Base-by-base conservation (phyloP, 1,140 invertebrate species). In the Trichoplusia ni region DNA sequence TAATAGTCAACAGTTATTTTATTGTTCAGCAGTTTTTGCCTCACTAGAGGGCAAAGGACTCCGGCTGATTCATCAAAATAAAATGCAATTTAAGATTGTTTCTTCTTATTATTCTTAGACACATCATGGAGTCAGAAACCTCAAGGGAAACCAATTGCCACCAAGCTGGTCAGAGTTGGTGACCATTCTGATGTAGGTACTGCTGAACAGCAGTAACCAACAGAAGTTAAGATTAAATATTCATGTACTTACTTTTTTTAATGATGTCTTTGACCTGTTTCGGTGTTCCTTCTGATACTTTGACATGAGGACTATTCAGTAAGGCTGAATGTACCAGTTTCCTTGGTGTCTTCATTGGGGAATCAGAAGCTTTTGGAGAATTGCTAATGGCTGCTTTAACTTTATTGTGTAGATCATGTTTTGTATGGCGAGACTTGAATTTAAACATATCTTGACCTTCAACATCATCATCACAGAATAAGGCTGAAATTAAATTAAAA, bases 371-470 rank as follows among this genome's bases (percentile, higher is more conserved):
- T 14, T 63, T 71, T 13, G 80, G 76, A 40, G 83, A 77, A 56
- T 73, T 80, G 6, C 23, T 75, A 13, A 85, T 75, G 7, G 79
- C 82, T 31, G 70, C 44, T 59, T 80, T 77, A 0, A 86, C 87
- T 69, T 82, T 87, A 47, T 88, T 88, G 13, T 88, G 85, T 29
- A 90, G 61, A 69, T 87, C 84, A 62, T 76, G 68, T 65, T 83
- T 89, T n/a, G 85, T 89, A 61, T 84, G 82, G 5, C 84, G 78
- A 0, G 82, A 85, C 66, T 89, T 88, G 58, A 90, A 90, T 58
- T 86, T 86, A 46, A 85, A 90, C 40, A 90, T 87, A 47, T 88
- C 85, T 65, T 84, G 82, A 3, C 87, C 87, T 27, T 82, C 79
- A 9, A 90, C 83, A 85, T 90, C 87, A 74, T 83, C 83, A 64